Conservation (phyloP, 2,113 vertebrate species). For the Mustelus asterias region DNA sequence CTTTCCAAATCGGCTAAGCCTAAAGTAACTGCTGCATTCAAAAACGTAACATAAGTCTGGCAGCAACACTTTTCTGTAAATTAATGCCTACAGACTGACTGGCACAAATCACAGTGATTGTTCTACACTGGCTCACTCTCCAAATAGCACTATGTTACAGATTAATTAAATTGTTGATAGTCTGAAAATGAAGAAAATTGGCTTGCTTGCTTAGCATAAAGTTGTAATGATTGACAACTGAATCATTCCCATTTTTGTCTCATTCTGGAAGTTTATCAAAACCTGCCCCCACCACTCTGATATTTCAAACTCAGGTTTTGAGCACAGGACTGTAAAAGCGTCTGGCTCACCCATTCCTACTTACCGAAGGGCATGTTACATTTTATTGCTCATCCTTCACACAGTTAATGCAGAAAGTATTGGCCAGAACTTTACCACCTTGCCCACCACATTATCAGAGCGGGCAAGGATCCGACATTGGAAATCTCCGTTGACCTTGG, state of each 20-base stretch:
- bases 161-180: background rate
- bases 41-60: background rate
- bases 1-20: background rate
- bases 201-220: background rate
- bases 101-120: background rate
- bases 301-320: background rate
- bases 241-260: background rate
- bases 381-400: background rate
- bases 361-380: background rate
- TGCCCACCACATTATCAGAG: too few relatives aligned
- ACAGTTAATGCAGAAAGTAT: background rate
- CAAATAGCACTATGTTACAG: background rate
- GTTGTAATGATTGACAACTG: background rate
- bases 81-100: background rate
- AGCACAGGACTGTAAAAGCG: too few relatives aligned
- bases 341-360: background rate
- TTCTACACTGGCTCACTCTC: background rate
- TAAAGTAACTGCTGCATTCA: background rate
- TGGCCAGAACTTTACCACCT: too few relatives aligned
- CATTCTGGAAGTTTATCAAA: background rate
- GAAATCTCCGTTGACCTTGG: too few relatives aligned
- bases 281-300: background rate
- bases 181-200: background rate
- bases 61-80: background rate
- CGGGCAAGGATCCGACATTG: too few relatives aligned